These are phyloP conservation scores for Oscheius sp. DNA, from an alignment of 2,888 invertebrate genomes.

Conservation along the genomic window DNA sequence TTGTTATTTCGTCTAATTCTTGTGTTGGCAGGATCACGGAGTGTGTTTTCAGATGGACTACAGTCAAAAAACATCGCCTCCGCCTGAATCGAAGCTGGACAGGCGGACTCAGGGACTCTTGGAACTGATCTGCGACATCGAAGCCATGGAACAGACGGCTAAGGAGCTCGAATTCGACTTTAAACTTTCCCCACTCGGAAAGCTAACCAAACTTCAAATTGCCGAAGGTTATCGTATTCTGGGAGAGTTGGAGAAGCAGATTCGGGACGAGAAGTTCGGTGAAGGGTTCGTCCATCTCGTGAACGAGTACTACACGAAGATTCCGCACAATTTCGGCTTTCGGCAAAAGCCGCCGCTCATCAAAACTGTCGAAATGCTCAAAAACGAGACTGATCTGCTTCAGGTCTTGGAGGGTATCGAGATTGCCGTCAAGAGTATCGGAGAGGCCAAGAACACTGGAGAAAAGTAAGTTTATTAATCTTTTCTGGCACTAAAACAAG, in stretches of 20 bases:
- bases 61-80: conserved; percentile 5
- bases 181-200: conserved; percentile 76
- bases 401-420: conserved; percentile 76
- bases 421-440: conserved; percentile 75
- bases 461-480: conserved; percentile 23
- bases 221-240: conserved; percentile 76
- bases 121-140: conserved; percentile 76
- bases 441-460: conserved; percentile 33
- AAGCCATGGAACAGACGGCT: conserved; percentile 76
- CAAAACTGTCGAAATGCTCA: conserved; percentile 74
- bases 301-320: conserved; percentile 86
- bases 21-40: no score
- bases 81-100: conserved; percentile 69
- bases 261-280: conserved; percentile 70
- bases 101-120: conserved; percentile 74
- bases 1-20: no score
- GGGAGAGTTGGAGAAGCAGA: conserved; percentile 74
- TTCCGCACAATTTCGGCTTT: conserved; percentile 83
- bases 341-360: conserved; percentile 75
- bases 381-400: conserved; percentile 75
- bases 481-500: not conserved
- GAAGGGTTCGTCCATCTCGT: conserved; percentile 58
- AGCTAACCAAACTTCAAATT: conserved; percentile 76
- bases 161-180: conserved; percentile 77
- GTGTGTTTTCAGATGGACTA: conserved; percentile 33